Evolutionary conservation across 1,140 invertebrate genomes (phyloP).

Genomic region (Aleiodes sp.): DNA sequence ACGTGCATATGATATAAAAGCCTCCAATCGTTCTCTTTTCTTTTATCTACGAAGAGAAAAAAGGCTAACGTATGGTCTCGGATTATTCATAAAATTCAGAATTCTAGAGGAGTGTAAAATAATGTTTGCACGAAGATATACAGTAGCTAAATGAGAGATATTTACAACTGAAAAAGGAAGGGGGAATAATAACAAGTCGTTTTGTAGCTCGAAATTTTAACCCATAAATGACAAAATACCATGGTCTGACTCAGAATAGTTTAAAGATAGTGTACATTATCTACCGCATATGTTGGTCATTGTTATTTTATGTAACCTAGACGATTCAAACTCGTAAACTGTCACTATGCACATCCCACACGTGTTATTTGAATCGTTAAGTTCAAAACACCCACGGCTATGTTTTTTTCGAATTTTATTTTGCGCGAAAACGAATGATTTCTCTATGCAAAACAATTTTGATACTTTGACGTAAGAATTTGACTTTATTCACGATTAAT

Average conservation of each 20-base stretch:
- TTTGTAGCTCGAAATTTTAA: background rate
- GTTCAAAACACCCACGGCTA: background rate
- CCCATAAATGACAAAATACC: background rate
- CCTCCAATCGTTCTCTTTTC: background rate
- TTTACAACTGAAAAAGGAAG: too few relatives aligned
- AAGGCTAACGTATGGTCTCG: too few relatives aligned
- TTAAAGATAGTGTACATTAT: background rate
- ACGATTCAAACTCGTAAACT: background rate
- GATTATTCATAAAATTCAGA: background rate
- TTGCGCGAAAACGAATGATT: background rate
- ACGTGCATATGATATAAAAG: background rate
- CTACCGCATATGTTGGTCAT: conserved; percentile 5
- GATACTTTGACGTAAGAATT: background rate
- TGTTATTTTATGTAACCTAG: background rate
- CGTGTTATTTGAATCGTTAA: background rate
- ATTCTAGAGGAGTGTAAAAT: background rate
- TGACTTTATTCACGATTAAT: background rate
- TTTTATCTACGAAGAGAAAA: background rate
- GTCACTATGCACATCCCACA: background rate
- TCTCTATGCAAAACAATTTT: background rate
- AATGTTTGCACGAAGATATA: background rate
- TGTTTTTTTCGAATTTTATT: background rate
- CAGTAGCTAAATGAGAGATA: conserved; percentile 2
- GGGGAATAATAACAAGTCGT: background rate
- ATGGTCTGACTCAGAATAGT: conserved; percentile 3